A percentile compares a stretch with the other conserved stretches of the same genome.
Evolutionary conservation across 2,113 vertebrate species (phyloP).

Genomic region (Oenanthe oenanthe): DNA sequence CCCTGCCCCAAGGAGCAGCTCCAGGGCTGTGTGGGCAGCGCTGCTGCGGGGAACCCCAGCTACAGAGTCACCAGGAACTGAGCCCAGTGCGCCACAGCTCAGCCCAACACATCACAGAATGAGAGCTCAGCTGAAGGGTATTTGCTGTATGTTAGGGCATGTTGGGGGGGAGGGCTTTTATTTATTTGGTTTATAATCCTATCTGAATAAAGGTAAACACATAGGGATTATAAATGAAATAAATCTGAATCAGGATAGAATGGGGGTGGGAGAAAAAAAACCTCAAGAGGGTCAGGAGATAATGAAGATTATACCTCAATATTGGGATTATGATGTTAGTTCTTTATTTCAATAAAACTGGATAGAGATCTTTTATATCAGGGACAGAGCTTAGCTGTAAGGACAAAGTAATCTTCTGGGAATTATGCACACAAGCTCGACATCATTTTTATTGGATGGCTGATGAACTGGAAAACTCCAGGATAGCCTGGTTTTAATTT

Average conservation of each 20-base stretch:
- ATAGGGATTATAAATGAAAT: slow-evolving; percentile 82
- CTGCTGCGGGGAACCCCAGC: not conserved
- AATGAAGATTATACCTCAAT: slow-evolving; percentile 87
- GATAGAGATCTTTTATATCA: slow-evolving; percentile 87
- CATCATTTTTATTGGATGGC: slow-evolving; percentile 84
- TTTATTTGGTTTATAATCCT: slow-evolving; percentile 76
- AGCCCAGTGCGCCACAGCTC: not conserved
- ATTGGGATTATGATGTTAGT: slow-evolving; percentile 87
- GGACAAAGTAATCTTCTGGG: slow-evolving; percentile 84
- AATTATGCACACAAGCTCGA: slow-evolving; percentile 82
- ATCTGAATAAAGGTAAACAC: slow-evolving; percentile 83
- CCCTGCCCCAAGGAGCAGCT: not conserved
- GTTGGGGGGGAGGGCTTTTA: not conserved
- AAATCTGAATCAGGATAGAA: slow-evolving; percentile 78
- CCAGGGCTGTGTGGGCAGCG: fast-evolving
- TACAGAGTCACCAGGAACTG: not conserved
- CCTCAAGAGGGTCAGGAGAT: slow-evolving; percentile 81
- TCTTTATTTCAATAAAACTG: slow-evolving; percentile 87
- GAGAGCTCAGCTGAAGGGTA: slow-evolving; percentile 45
- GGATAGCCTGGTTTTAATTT: slow-evolving; percentile 83
- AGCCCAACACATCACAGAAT: slow-evolving; percentile 38
- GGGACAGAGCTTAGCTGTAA: slow-evolving; percentile 83
- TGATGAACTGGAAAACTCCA: slow-evolving; percentile 84
- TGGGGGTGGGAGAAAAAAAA: slow-evolving; percentile 54
- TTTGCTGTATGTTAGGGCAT: slow-evolving; percentile 54